Evolutionary conservation across 2,113 vertebrate genomes (phyloP), one percentile per base, ranked within the genome.

Genomic region (Isurus oxyrinchus): DNA sequence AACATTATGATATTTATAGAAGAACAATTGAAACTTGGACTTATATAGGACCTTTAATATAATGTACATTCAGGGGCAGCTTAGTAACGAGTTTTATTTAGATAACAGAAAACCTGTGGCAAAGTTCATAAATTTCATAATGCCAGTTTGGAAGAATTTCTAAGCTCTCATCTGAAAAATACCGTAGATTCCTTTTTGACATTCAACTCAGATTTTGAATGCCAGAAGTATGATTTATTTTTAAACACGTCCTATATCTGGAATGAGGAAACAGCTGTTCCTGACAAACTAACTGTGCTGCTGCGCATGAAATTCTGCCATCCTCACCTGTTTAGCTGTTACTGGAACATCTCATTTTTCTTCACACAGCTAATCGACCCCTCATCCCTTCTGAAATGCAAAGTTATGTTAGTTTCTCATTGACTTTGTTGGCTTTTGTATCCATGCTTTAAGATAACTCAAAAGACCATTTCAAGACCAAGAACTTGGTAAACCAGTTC

Each of bases 181-280:
- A 40, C 31, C 66, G 88, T 2, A 23, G 59, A 94, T 94, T 63
- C 90, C 19, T 66, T 66, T 19, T 16, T 59, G 88, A 93, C 57
- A 31, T 35, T 93, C 59, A 66, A 40, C 90, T 23, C 63, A 16
- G 59, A 63, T 94, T 57, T 40, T 94, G 61, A 94, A 94, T 94
- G 90, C 94, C 94, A 72, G 27, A 72, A 95, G 25, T 95, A 49
- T 72, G 44, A 72, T 95, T 72, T 95, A 95, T 72, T 95, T 95
- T 95, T 95, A 95, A 72, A 69, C 44, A 31, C 27, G 23, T 53
- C 44, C 44, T 95, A 72, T 69, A 95, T 49, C 66, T 72, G 94
- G 66, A 95, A 72, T 72, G 94, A 95, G 61, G 94, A 55, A 95
- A 49, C 94, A 95, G 94, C 94, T 95, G 94, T 95, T 69, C 63